Evolutionary conservation across 2,888 invertebrate species (phyloP), one percentile per base, ranked within the genome.

Genomic region (Biston betularia): DNA sequence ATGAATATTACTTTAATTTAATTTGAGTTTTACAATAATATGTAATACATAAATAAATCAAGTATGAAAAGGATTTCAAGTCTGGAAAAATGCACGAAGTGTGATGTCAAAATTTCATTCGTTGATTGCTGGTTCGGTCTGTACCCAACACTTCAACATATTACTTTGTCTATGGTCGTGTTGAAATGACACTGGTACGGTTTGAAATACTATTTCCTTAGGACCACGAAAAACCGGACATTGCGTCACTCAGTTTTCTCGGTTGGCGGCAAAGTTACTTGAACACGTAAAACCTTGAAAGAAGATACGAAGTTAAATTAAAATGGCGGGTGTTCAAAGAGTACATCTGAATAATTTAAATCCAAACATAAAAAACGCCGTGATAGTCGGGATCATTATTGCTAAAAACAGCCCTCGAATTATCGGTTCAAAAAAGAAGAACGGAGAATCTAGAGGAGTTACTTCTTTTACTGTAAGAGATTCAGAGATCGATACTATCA

Each of bases 381-480:
- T 92, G 6, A 93, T 95, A 69, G 87, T 95, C 42, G 95, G 94
- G 10, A 94, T 96, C 35, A 94, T 96, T 52, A 96, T 96, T 71
- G 95, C 95, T 3, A 96, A 96, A 88, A 95, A 94, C 74, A 93
- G 92, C 71, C 95, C 96, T 2, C 94, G 94, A 65, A 89, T 86
- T 63, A 87, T 95, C 74, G 86, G 87, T 45, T 87, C 88, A 4
- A 94, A 92, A 76, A 94, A 93, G 80, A 93, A 94, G 82, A 93
- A 88, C 73, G 90, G 90, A 33, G 94, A 94, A 63, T 87, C 89
- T 40, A 94, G 95, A 73, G 96, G 95, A n/a, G 97, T 97, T 0
- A 96, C 96, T 89, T 96, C 95, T 62, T 96, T 97, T 72, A 97
- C 97, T 0, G 72, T 97, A 35, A 94, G 97, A 70, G 97, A 97